phyloP scores from a whole-genome alignment of 1,140 invertebrate genomes.

The Reticulitermes speratus region DNA sequence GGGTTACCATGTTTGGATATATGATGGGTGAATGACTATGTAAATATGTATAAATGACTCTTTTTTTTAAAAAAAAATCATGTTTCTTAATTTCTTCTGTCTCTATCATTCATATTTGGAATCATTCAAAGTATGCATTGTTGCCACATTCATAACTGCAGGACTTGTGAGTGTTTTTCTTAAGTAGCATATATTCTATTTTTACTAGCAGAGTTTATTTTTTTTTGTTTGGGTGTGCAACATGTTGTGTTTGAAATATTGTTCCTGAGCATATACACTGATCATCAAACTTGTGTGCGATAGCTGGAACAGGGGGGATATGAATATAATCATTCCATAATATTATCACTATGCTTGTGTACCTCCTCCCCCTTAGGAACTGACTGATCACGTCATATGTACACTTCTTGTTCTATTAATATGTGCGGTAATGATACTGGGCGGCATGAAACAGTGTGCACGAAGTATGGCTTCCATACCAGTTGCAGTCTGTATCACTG shows the following conservation, averaged over 20 bases:
- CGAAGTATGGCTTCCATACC: conserved; percentile 14
- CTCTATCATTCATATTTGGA: neutral
- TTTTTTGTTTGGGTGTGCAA: neutral
- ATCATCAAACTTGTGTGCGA: neutral
- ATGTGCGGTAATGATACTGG: neutral
- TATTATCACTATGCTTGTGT: conserved; percentile 13
- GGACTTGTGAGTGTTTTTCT: neutral
- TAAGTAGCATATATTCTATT: conserved; percentile 15
- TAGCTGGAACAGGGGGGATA: neutral
- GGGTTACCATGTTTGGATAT: neutral
- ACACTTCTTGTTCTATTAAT: neutral
- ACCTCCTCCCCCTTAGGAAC: neutral
- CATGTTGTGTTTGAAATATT: conserved; percentile 17
- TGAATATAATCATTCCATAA: conserved; percentile 14
- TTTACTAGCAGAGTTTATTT: conserved; percentile 14
- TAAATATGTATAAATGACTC: neutral
- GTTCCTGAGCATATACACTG: neutral
- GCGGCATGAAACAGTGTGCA: neutral
- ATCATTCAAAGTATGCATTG: neutral
- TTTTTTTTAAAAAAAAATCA: neutral
- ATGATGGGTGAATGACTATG: neutral
- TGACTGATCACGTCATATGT: neutral
- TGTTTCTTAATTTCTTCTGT: conserved; percentile 2
- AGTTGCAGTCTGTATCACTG: neutral
- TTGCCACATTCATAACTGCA: neutral